These are phyloP conservation scores for Sebastes fasciatus DNA, from an alignment of 2,113 vertebrate species.

Conservation along the genomic window DNA sequence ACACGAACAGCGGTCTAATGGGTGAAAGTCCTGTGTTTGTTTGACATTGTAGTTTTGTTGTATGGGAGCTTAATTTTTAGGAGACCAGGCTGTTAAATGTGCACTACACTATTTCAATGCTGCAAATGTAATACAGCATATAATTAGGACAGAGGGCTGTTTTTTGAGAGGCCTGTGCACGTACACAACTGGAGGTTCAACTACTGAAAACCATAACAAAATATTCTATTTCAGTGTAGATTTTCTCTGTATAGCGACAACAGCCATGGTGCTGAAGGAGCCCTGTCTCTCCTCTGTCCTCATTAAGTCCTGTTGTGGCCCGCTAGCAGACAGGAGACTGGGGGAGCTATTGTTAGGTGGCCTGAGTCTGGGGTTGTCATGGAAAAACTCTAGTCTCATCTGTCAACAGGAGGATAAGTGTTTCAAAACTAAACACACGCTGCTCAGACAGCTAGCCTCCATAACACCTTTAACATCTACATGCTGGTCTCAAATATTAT, in stretches of 20 bases:
- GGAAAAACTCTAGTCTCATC: slow-evolving; percentile 69
- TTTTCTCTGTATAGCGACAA: slow-evolving; percentile 23
- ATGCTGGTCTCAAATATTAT: slow-evolving; percentile 17
- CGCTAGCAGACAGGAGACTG: slow-evolving; percentile 49
- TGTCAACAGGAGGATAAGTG: slow-evolving; percentile 71
- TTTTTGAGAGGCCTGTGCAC: background rate
- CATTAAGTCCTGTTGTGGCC: slow-evolving; percentile 50
- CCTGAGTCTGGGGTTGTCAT: slow-evolving; percentile 62
- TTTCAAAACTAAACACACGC: slow-evolving; percentile 68
- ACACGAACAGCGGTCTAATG: too few relatives aligned
- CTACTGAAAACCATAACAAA: slow-evolving; percentile 13
- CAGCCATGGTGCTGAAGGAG: slow-evolving; percentile 49
- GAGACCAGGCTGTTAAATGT: background rate
- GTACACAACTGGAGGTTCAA: background rate
- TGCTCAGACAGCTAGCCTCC: slow-evolving; percentile 59
- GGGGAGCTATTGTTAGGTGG: slow-evolving; percentile 64
- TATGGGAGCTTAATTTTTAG: too few relatives aligned
- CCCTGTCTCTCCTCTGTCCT: slow-evolving; percentile 43
- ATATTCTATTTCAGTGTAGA: slow-evolving; percentile 15
- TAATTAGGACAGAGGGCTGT: background rate
- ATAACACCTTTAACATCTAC: slow-evolving; percentile 17
- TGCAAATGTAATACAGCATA: background rate
- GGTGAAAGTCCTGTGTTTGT: too few relatives aligned
- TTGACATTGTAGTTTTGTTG: too few relatives aligned
- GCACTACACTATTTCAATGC: background rate